Evolutionary conservation across 2,888 invertebrate genomes (phyloP).

Genomic region (Tethea ocularis): DNA sequence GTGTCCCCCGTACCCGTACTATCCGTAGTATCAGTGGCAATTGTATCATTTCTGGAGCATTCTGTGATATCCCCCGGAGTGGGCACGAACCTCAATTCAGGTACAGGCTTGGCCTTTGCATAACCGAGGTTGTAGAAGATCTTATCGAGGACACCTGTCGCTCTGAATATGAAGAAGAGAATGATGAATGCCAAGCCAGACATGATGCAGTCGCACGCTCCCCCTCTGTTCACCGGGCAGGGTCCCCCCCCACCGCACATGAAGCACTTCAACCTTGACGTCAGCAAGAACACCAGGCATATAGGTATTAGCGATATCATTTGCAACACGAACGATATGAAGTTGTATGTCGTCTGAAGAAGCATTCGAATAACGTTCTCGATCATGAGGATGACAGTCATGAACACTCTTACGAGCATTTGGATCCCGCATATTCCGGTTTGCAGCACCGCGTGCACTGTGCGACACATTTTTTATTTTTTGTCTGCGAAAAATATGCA

Average conservation of each 20-base stretch:
- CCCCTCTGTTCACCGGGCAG: slow-evolving; percentile 61
- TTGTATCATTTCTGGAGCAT: slow-evolving; percentile 59
- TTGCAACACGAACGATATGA: slow-evolving; percentile 68
- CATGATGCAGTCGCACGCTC: slow-evolving; percentile 66
- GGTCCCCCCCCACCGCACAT: slow-evolving; percentile 70
- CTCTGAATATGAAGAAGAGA: slow-evolving; percentile 63
- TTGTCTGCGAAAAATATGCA: slow-evolving; percentile 37
- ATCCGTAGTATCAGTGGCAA: too few relatives aligned
- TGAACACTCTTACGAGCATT: slow-evolving; percentile 69
- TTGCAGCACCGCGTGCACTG: slow-evolving; percentile 58
- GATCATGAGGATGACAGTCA: slow-evolving; percentile 70
- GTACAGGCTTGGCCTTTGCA: slow-evolving; percentile 42
- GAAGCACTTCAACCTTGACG: slow-evolving; percentile 63
- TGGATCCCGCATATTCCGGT: slow-evolving; percentile 65
- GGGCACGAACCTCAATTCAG: slow-evolving; percentile 44
- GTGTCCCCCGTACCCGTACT: background rate
- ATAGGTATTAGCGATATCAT: slow-evolving; percentile 69
- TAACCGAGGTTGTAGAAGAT: slow-evolving; percentile 69
- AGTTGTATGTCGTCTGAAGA: slow-evolving; percentile 69
- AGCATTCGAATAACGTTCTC: slow-evolving; percentile 71
- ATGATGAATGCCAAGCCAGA: slow-evolving; percentile 58
- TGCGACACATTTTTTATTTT: slow-evolving; percentile 63
- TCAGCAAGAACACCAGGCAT: slow-evolving; percentile 63
- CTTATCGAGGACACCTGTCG: slow-evolving; percentile 65
- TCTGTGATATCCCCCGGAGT: slow-evolving; percentile 62